Percentiles rank a stretch among this genome's conserved stretches.
phyloP scores from a whole-genome alignment of 2,113 vertebrate species.

The Rhinoderma darwinii region DNA sequence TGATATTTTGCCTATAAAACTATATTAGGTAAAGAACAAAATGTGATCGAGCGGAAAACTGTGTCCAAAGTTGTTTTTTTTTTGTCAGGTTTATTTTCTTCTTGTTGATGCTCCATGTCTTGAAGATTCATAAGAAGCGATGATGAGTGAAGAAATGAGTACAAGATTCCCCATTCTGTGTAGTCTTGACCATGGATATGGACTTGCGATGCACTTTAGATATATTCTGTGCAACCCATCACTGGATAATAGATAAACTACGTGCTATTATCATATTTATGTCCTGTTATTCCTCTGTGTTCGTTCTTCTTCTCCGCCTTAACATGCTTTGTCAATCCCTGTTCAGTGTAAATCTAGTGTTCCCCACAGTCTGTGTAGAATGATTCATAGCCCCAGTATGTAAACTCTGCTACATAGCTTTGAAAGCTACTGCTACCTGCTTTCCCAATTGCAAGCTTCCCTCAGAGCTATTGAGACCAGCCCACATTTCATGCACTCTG shows the following conservation, averaged over 20 bases:
- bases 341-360: background rate
- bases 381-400: background rate
- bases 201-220: background rate
- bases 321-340: background rate
- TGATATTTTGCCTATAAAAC: background rate
- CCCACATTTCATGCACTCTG: constrained; percentile 26
- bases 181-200: background rate
- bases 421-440: background rate
- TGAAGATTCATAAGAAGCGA: background rate
- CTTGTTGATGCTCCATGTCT: background rate
- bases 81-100: background rate
- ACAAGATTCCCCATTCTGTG: too few species aligned
- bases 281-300: background rate
- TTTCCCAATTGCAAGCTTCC: background rate
- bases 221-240: background rate
- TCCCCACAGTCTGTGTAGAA: background rate
- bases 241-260: background rate
- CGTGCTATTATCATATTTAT: background rate
- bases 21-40: background rate
- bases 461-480: constrained; percentile 5
- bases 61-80: too few species aligned
- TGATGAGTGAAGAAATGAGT: background rate
- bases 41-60: background rate
- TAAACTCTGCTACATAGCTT: background rate
- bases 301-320: background rate